Base-by-base conservation (phyloP, 2,797 vertebrate species). In the Perodicticus potto region DNA sequence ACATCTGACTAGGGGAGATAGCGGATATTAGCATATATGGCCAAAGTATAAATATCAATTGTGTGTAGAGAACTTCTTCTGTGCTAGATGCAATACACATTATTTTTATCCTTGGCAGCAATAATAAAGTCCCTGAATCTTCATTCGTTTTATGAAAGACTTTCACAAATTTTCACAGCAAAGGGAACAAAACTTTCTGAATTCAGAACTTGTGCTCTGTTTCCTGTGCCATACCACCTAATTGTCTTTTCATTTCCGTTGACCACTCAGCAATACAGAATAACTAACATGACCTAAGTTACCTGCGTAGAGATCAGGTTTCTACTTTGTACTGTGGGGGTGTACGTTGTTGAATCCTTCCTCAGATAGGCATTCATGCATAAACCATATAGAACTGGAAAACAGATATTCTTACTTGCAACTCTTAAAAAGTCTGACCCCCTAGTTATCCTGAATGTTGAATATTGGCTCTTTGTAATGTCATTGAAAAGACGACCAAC, bases 401-500 rank as follows among this genome's bases (percentile, higher is more conserved):
- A 63, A 10, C n/a, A 53, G 16, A 76, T 78, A 67, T 8, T 59
- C 8, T 40, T 34, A 29, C 32, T 67, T 32, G 10, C 1, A 80
- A 6, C 16, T 93, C 81, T 63, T 57, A 37, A 63, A 86, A 93
- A 77, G 22, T 16, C 8, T 76, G 61, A 89, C 14, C 2, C 2
- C 29, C 2, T 3, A n/a, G n/a, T 11, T 2, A 34, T 88, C 20
- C 23, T 96, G 40, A 29, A 16, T 9, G 57, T 57, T 45, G 45
- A 94, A 20, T n/a, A 3, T 63, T 65, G 70, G 1, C 11, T 72
- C 37, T 74, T 22, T 90, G 53, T 69, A 81, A 57, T 88, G 72
- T 82, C 23, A 83, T 92, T 76, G 57, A 59, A 53, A 86, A 87
- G 73, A 5, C 63, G 73, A 90, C 20, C 22, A 43, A 80, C n/a